phyloP scores from a whole-genome alignment of 2,113 vertebrate genomes.

The Eudorcas thomsonii region DNA sequence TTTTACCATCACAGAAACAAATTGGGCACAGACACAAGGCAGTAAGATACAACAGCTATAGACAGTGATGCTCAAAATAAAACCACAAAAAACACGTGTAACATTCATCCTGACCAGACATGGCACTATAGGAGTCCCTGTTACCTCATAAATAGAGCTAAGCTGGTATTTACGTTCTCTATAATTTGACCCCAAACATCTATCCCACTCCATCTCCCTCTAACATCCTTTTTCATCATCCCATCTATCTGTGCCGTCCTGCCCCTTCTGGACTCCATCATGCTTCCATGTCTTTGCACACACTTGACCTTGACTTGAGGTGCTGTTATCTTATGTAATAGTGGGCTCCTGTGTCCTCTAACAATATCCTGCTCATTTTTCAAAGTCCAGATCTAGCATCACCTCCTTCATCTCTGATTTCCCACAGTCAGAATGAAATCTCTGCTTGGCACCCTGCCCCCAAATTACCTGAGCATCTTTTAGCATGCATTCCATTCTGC shows the following conservation, averaged over 20 bases:
- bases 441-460: not conserved
- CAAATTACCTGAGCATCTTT: not conserved
- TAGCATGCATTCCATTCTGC: not conserved
- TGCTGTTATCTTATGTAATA: not conserved
- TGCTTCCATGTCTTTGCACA: not conserved
- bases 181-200: not conserved
- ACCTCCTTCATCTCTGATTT: not conserved
- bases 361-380: not conserved
- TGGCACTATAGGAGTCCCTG: not conserved
- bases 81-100: not conserved
- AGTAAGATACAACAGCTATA: not conserved
- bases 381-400: not conserved
- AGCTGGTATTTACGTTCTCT: not conserved
- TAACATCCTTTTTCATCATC: not conserved
- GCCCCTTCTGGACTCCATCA: not conserved
- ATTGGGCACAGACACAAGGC: not conserved
- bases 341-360: not conserved
- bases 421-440: not conserved
- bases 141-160: not conserved
- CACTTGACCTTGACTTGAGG: not conserved
- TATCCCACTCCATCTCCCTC: not conserved
- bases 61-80: not conserved
- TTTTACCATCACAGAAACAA: slow-evolving; percentile 43
- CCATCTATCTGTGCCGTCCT: fast-evolving
- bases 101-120: not conserved